Conservation (phyloP, 2,888 invertebrate species). For the Athrips mouffetella region DNA sequence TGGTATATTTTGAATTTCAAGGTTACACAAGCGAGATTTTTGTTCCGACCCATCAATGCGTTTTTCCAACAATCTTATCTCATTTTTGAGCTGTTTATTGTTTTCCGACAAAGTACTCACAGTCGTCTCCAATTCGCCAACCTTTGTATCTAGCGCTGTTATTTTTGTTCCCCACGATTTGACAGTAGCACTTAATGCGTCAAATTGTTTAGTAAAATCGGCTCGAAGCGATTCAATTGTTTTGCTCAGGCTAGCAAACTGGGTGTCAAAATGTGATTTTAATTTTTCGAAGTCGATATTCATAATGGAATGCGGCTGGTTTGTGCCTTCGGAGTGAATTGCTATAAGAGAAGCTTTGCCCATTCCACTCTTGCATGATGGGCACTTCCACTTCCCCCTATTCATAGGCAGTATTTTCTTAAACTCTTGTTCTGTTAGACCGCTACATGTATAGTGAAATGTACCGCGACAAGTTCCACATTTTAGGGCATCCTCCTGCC, state of each 20-base stretch:
- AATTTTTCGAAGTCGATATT: not conserved
- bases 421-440: not conserved
- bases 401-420: conserved; percentile 7
- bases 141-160: too few species aligned
- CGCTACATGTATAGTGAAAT: not conserved
- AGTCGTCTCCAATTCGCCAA: too few species aligned
- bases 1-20: too few species aligned
- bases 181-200: too few species aligned
- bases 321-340: not conserved
- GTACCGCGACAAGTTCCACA: conserved; percentile 4
- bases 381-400: conserved; percentile 3
- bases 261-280: not conserved
- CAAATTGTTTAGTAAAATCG: too few species aligned
- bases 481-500: not conserved
- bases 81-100: too few species aligned
- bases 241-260: not conserved
- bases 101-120: too few species aligned
- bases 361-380: conserved; percentile 1
- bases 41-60: too few species aligned
- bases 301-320: not conserved
- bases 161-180: too few species aligned
- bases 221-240: not conserved
- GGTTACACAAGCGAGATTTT: too few species aligned
- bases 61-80: too few species aligned
- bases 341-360: not conserved